Percentiles rank a stretch among this genome's conserved stretches.
Evolutionary conservation across 1,140 invertebrate genomes (phyloP).

Genomic region (Leptinotarsa lineolata): DNA sequence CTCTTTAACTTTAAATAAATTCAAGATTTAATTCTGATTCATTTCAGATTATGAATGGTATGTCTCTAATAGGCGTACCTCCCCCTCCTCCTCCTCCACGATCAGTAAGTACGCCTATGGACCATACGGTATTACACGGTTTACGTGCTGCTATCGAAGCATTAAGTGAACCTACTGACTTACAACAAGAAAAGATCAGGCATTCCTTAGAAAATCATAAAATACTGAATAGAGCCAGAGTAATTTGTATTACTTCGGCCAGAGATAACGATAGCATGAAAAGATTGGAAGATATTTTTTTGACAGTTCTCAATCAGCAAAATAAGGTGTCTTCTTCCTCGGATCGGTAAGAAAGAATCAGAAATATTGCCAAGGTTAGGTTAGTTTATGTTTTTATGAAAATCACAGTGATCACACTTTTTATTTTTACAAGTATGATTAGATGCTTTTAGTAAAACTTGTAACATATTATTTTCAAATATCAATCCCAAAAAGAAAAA

Average conservation of each 20-base stretch:
- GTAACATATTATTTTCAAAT: too few relatives aligned
- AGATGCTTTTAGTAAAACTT: too few relatives aligned
- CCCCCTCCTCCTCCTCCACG: constrained; percentile 53
- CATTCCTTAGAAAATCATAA: constrained; percentile 37
- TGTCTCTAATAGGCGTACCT: constrained; percentile 74
- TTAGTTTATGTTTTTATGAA: too few relatives aligned
- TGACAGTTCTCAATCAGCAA: constrained; percentile 76
- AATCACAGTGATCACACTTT: too few relatives aligned
- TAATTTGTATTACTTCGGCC: constrained; percentile 87
- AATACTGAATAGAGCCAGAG: constrained; percentile 69
- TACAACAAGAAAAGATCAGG: constrained; percentile 59
- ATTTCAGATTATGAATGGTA: constrained; percentile 69
- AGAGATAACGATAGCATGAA: constrained; percentile 82
- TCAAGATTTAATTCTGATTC: too few relatives aligned
- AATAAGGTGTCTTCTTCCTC: constrained; percentile 63
- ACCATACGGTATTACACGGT: constrained; percentile 80
- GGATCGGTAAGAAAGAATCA: constrained; percentile 20
- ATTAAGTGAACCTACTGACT: constrained; percentile 78
- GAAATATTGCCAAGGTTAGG: too few relatives aligned
- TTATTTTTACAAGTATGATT: too few relatives aligned
- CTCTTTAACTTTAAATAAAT: not conserved
- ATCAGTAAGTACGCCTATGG: constrained; percentile 59
- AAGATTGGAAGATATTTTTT: constrained; percentile 82
- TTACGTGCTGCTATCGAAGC: constrained; percentile 85
- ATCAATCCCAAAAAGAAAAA: too few relatives aligned